phyloP scores from a whole-genome alignment of 2,888 invertebrate species.

The Drosophila tanythrix region DNA sequence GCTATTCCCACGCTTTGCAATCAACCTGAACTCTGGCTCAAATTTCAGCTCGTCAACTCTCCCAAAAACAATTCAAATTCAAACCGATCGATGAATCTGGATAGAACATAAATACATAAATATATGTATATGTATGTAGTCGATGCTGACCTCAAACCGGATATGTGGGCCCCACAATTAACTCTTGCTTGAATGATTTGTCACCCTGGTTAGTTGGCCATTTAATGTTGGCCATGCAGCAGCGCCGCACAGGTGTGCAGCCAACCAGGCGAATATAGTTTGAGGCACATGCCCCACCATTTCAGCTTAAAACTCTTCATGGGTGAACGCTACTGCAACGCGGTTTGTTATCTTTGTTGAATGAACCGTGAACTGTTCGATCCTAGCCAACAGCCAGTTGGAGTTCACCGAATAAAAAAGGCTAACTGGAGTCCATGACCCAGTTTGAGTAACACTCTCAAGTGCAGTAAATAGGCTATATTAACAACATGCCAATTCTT shows the following conservation, averaged over 20 bases:
- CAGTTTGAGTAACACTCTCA: conserved; percentile 37
- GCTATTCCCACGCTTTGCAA: background rate
- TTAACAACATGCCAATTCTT: background rate
- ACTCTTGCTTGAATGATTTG: conserved; percentile 46
- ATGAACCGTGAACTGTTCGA: conserved; percentile 70
- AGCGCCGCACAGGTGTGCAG: conserved; percentile 55
- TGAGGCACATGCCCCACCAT: conserved; percentile 15
- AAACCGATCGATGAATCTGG: conserved; percentile 30
- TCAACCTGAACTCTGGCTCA: background rate
- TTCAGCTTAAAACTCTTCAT: background rate
- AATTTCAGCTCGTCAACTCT: background rate
- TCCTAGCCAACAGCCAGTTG: conserved; percentile 19
- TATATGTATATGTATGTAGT: background rate
- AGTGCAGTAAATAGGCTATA: background rate
- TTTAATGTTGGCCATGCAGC: conserved; percentile 10
- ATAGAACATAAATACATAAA: conserved; percentile 1
- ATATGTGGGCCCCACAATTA: conserved; percentile 41
- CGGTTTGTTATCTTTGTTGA: conserved; percentile 41
- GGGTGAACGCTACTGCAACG: conserved; percentile 21
- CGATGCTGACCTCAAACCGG: conserved; percentile 52
- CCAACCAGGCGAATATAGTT: conserved; percentile 68
- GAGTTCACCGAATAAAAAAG: background rate
- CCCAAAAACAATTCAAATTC: background rate
- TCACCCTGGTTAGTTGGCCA: conserved; percentile 27
- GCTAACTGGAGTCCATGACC: conserved; percentile 57